Evolutionary conservation across 2,888 invertebrate genomes (phyloP), one percentile per base, ranked within the genome.

Genomic region (Hoplodrina blanda): DNA sequence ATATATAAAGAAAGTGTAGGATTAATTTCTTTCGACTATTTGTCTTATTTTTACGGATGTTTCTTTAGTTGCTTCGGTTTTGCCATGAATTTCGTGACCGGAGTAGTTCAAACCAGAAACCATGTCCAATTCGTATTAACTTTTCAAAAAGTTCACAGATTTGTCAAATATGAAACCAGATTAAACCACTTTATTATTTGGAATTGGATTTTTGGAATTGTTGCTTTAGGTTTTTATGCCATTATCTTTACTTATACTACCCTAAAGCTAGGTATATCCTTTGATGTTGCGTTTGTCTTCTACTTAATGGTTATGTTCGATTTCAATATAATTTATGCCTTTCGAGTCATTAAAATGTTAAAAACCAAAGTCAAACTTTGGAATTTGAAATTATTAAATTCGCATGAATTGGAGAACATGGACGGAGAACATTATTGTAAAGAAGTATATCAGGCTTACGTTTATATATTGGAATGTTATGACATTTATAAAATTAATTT

Each of bases 71-170:
- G 5, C 25, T 4, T 44, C 3, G 75, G 75, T 0, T 65, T 54
- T 10, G 15, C 0, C 10, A 50, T 62, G 2, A 78, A 76, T 56
- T 69, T 44, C 10, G 13, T 69, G 0, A 4, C 13, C 2, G 10
- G 46, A 0, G 20, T 76, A 7, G 1, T 25, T 13, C 52, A 68
- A 17, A 53, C 19, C 0, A 33, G 66, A 33, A 49, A 49, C 0
- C 67, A 57, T 1, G 44, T 78, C 0, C 20, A 59, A 2, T 65
- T 75, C 4, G 56, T 78, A 0, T 44, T 68, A 10, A 54, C n/a
- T n/a, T 56, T 81, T 19, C 75, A 80, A 71, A 64, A 54, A 15
- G 33, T 75, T 5, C 69, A 81, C 30, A 69, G 60, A 20, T 30
- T 72, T 15, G 25, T 78, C 1, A 68, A 65, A 6, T 41, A 52